These are phyloP conservation scores for Xylota sylvarum DNA, from an alignment of 2,888 invertebrate genomes.

Conservation along the genomic window DNA sequence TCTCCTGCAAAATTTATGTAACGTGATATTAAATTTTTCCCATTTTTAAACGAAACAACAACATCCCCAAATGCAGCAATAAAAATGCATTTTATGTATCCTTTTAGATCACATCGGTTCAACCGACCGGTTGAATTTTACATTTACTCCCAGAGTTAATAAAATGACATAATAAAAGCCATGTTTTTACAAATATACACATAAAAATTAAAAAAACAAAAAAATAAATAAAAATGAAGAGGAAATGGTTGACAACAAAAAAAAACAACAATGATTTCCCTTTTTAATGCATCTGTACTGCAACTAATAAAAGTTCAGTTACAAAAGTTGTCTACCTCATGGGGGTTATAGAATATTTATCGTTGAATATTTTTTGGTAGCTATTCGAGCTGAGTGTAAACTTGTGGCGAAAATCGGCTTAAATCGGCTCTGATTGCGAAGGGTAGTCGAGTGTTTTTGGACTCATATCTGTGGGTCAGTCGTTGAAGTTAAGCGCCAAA, in stretches of 20 bases:
- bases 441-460: neutral
- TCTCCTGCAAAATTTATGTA: neutral
- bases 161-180: conserved; percentile 3
- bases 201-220: conserved; percentile 12
- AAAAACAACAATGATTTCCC: conserved; percentile 8
- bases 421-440: neutral
- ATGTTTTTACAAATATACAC: conserved; percentile 14
- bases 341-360: conserved; percentile 48
- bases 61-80: conserved; percentile 21
- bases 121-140: conserved; percentile 23
- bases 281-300: conserved; percentile 39
- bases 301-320: conserved; percentile 44
- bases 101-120: conserved; percentile 21
- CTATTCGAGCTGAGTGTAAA: neutral
- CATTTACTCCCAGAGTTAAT: conserved; percentile 32
- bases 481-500: neutral
- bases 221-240: conserved; percentile 7
- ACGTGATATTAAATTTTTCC: conserved; percentile 8
- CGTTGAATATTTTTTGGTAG: conserved; percentile 19
- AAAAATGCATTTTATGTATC: conserved; percentile 23
- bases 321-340: conserved; percentile 39
- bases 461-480: conserved; percentile 15
- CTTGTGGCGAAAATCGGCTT: conserved; percentile 18
- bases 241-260: conserved; percentile 23
- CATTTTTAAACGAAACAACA: conserved; percentile 4